phyloP scores from a whole-genome alignment of 2,113 vertebrate species.

The Nestor notabilis region DNA sequence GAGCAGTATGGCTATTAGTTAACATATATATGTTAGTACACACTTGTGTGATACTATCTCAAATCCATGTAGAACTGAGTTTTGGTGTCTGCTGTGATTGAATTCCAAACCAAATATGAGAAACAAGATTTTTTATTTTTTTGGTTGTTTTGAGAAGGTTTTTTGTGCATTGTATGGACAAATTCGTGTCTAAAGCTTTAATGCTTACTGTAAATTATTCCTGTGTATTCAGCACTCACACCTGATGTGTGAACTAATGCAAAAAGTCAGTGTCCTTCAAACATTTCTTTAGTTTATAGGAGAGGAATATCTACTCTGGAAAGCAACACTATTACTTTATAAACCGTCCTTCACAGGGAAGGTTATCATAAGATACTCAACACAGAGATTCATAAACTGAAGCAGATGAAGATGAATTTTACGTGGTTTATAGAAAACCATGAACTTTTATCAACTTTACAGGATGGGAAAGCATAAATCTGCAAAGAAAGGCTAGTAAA shows the following conservation, averaged over 20 bases:
- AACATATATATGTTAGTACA: neutral
- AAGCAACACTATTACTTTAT: neutral
- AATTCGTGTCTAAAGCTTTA: neutral
- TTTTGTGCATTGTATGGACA: neutral
- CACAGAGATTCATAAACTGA: neutral
- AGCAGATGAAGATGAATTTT: constrained; percentile 17
- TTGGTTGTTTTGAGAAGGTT: accelerated
- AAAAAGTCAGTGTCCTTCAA: neutral
- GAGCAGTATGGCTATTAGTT: neutral
- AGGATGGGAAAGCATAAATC: neutral
- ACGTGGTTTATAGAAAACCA: neutral
- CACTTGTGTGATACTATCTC: neutral
- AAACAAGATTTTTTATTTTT: neutral
- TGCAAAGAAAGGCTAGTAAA: neutral
- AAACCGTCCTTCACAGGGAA: neutral
- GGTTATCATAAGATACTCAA: neutral
- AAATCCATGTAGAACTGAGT: neutral
- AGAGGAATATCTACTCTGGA: neutral
- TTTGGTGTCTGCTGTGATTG: neutral
- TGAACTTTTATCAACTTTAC: neutral
- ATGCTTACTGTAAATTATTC: neutral
- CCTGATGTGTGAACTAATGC: neutral
- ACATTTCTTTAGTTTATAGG: neutral
- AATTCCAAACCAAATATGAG: neutral
- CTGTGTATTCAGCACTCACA: neutral